phyloP scores from a whole-genome alignment of 1,140 invertebrate genomes.

The Musca domestica region DNA sequence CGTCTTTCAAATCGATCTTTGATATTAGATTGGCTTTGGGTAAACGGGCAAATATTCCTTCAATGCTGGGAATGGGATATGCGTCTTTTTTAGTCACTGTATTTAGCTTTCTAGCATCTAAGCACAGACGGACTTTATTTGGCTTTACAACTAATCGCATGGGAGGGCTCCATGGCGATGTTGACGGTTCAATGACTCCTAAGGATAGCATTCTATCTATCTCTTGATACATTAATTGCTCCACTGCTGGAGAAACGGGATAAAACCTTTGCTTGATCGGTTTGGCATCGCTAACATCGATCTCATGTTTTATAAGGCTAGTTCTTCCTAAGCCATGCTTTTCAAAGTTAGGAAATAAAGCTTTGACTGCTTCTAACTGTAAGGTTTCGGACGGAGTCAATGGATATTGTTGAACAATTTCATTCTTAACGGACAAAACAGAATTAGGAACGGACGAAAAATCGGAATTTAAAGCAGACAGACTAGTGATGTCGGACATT shows the following conservation, averaged over 20 bases:
- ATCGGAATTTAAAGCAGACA: too few relatives aligned
- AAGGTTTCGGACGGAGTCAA: neutral
- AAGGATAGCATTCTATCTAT: slow-evolving; percentile 5
- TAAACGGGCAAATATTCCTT: neutral
- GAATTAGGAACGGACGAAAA: neutral
- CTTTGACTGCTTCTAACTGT: neutral
- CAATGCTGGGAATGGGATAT: too few relatives aligned
- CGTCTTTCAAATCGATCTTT: neutral
- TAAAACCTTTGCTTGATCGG: slow-evolving; percentile 10
- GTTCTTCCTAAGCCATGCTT: neutral
- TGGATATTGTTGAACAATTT: neutral
- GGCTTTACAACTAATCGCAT: slow-evolving; percentile 17
- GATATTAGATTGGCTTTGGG: neutral
- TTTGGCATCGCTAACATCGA: neutral
- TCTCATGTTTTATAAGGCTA: neutral
- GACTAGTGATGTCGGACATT: too few relatives aligned
- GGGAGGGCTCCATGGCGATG: slow-evolving; percentile 3
- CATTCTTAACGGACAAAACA: neutral
- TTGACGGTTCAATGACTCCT: slow-evolving; percentile 7
- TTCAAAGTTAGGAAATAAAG: too few relatives aligned
- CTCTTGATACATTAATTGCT: too few relatives aligned
- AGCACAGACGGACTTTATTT: neutral
- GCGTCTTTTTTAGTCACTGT: neutral
- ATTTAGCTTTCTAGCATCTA: neutral
- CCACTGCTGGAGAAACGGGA: neutral